These are phyloP conservation scores for Trinectes maculatus DNA, from an alignment of 2,113 vertebrate genomes.

Conservation along the genomic window DNA sequence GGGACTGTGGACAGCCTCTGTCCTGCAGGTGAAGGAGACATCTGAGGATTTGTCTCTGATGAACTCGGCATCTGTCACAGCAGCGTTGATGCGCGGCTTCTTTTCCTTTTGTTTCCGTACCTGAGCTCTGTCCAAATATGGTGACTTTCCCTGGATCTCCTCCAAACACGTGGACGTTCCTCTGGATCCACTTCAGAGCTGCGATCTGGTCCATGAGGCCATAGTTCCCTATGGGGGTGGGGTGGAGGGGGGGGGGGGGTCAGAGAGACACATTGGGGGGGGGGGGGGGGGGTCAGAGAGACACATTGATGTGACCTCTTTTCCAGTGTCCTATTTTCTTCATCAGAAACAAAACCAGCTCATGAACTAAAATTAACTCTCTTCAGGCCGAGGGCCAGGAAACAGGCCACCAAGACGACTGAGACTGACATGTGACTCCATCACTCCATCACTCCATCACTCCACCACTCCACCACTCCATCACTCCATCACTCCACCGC, in stretches of 20 bases:
- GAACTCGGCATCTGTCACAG: no score
- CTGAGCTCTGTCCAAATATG: slow-evolving; percentile 84
- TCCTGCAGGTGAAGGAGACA: no score
- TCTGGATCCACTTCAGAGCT: slow-evolving; percentile 83
- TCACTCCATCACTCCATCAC: slow-evolving; percentile 18
- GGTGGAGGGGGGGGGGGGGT: no score
- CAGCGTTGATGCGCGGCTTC: no score
- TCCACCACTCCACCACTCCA: slow-evolving; percentile 15
- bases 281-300: neutral
- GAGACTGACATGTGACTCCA: no score
- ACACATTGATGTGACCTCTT: slow-evolving; percentile 34
- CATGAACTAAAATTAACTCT: slow-evolving; percentile 48
- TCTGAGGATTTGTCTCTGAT: no score
- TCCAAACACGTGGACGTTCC: slow-evolving; percentile 82
- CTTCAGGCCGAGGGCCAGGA: slow-evolving; percentile 24
- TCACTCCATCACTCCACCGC: slow-evolving; percentile 17
- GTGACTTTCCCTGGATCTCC: slow-evolving; percentile 83
- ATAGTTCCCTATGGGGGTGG: slow-evolving; percentile 78
- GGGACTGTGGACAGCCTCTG: no score
- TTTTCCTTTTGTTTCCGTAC: slow-evolving; percentile 49
- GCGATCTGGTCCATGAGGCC: slow-evolving; percentile 86
- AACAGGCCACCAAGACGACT: slow-evolving; percentile 42
- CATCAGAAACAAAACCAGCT: slow-evolving; percentile 28
- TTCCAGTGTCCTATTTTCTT: slow-evolving; percentile 43
- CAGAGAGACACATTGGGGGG: no score